phyloP scores from a whole-genome alignment of 2,797 vertebrate genomes.

The Erethizon dorsatum region DNA sequence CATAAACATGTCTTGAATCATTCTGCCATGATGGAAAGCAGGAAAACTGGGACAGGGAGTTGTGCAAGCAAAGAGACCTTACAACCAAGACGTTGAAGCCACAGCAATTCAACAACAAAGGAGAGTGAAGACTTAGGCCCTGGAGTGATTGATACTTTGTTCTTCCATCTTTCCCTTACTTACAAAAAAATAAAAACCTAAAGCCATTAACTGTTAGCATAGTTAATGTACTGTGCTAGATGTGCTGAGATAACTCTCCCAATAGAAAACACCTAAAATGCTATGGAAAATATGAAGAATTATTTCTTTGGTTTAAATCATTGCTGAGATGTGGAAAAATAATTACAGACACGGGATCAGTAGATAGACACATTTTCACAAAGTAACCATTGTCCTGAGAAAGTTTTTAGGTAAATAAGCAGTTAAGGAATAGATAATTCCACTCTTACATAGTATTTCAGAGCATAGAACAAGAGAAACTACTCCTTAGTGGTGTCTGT shows the following conservation, averaged over 20 bases:
- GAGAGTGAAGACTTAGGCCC: conserved; percentile 77
- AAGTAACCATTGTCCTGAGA: conserved; percentile 31
- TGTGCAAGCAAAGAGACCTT: conserved; percentile 75
- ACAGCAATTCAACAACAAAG: conserved; percentile 78
- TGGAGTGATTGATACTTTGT: conserved; percentile 75
- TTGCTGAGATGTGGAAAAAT: conserved; percentile 38
- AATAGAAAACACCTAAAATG: conserved; percentile 69
- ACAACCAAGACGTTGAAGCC: conserved; percentile 78
- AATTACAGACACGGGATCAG: conserved; percentile 30
- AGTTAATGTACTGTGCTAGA: conserved; percentile 75
- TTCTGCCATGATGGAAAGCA: conserved; percentile 78
- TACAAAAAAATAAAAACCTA: conserved; percentile 53
- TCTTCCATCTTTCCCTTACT: conserved; percentile 69
- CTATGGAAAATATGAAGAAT: conserved; percentile 43
- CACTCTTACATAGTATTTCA: conserved; percentile 25
- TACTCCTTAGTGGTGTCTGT: conserved; percentile 11
- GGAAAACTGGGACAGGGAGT: conserved; percentile 79
- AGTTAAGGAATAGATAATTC: not conserved
- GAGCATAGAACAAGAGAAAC: not conserved
- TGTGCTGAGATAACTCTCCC: conserved; percentile 72
- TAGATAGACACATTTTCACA: conserved; percentile 38
- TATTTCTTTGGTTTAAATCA: conserved; percentile 66
- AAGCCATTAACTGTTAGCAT: not conserved
- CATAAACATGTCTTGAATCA: conserved; percentile 84
- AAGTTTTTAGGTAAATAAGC: not conserved